Evolutionary conservation across 1,140 invertebrate species (phyloP).

Genomic region (Eciton burchellii): DNA sequence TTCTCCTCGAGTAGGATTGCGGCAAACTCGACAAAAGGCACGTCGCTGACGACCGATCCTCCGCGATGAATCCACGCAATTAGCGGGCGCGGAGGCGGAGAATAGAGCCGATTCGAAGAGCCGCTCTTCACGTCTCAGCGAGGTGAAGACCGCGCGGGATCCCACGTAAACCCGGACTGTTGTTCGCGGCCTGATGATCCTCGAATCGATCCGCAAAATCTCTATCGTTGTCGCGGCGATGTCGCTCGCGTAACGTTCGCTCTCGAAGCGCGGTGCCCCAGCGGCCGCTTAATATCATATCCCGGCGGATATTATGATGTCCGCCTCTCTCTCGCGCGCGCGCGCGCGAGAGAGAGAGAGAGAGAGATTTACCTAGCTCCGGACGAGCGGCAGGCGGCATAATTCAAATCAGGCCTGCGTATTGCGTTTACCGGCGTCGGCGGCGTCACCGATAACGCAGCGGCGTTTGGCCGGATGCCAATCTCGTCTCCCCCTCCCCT

Average conservation of each 20-base stretch:
- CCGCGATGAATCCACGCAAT: too few relatives aligned
- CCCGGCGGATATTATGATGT: slow-evolving; percentile 71
- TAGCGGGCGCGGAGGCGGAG: too few relatives aligned
- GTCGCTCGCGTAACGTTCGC: slow-evolving; percentile 38
- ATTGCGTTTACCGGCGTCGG: slow-evolving; percentile 56
- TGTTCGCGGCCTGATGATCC: slow-evolving; percentile 34
- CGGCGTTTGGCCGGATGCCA: slow-evolving; percentile 62
- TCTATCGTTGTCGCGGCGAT: slow-evolving; percentile 9
- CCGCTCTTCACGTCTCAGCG: too few relatives aligned
- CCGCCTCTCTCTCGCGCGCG: slow-evolving; percentile 10
- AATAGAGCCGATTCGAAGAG: too few relatives aligned
- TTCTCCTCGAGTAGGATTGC: not conserved
- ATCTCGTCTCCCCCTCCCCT: slow-evolving; percentile 36
- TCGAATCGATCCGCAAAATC: slow-evolving; percentile 61
- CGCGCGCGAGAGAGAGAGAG: slow-evolving; percentile 36
- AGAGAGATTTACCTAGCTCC: slow-evolving; percentile 53
- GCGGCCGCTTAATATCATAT: slow-evolving; percentile 66
- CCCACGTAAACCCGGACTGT: too few relatives aligned
- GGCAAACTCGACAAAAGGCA: too few relatives aligned
- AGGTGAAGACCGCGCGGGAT: too few relatives aligned
- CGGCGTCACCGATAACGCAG: slow-evolving; percentile 63
- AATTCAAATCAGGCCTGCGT: slow-evolving; percentile 65
- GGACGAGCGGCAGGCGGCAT: slow-evolving; percentile 31
- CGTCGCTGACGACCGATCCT: too few relatives aligned
- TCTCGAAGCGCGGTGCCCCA: slow-evolving; percentile 39